Evolutionary conservation across 2,888 invertebrate species (phyloP), one percentile per base, ranked within the genome.

Genomic region (Apotomis turbidana): DNA sequence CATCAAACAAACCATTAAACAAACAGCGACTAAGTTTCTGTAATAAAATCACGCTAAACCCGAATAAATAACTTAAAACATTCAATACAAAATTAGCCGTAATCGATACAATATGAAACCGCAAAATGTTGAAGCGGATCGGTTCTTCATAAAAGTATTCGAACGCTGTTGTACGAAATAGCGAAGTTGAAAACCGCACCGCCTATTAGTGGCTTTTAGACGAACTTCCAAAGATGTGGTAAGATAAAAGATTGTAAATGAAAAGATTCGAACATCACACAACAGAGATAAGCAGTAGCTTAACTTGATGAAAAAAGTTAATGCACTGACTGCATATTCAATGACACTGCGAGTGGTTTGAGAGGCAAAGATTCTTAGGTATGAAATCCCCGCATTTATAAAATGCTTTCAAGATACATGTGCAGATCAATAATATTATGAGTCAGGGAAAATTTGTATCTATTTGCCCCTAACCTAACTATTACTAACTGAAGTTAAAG

Each of bases 151-250:
- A 67, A 63, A 72, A 72, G 68, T 68, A 72, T 72, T 63, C 52
- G 54, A 72, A 63, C 52, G 44, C 57, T 62, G 61, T 54, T 71
- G 66, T 59, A 57, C 61, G 12, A 58, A 81, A 83, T 76, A 77
- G 80, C 79, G 77, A 83, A 85, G 83, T 86, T 89, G 72, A 74
- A 83, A 87, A 90, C 90, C 90, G 76, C 88, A 87, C 78, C 75
- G 83, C 75, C 87, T 87, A 90, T 91, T 91, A 88, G 90, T 83
- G 90, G 91, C 87, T 87, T 87, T 84, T 75, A 83, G 82, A 78
- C 73, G 78, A 81, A 84, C 80, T 86, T 85, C 77, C 78, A 82
- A 85, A 89, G 88, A 87, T 81, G 86, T 80, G 85, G 86, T 85
- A 59, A 70, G 80, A 81, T 82, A 84, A 87, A 87, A 86, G 83